Evolutionary conservation across 2,888 invertebrate genomes (phyloP).

Genomic region (Antheraea assamensis): DNA sequence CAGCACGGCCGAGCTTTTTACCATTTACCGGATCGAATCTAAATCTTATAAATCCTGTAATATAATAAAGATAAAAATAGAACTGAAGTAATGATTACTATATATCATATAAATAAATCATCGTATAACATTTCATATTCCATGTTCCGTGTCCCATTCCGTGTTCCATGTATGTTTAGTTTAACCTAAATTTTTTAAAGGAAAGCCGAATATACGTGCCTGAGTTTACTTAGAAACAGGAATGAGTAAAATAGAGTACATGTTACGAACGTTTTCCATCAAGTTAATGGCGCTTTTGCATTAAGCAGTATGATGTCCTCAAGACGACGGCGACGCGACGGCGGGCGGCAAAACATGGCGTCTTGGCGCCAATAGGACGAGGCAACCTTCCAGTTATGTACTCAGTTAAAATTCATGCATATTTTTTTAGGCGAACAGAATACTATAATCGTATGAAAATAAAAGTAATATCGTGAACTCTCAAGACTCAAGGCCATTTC

Average conservation of each 20-base stretch:
- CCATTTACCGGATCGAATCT: background rate
- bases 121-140: background rate
- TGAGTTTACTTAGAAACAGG: background rate
- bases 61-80: background rate
- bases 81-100: background rate
- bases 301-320: constrained; percentile 22
- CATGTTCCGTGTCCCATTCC: too few relatives aligned
- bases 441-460: background rate
- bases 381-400: constrained; percentile 25
- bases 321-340: constrained; percentile 41
- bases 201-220: background rate
- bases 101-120: background rate
- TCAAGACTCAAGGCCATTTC: background rate
- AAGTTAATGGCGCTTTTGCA: constrained; percentile 14
- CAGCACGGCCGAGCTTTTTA: background rate
- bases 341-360: constrained; percentile 31
- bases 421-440: background rate
- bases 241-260: background rate
- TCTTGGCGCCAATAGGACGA: constrained; percentile 49
- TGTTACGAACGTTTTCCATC: constrained; percentile 19
- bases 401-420: background rate
- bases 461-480: background rate
- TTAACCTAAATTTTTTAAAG: background rate
- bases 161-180: background rate
- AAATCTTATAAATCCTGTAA: background rate